Base-by-base conservation (phyloP, 1,140 invertebrate genomes). In the Schlechtendalia chinensis region DNA sequence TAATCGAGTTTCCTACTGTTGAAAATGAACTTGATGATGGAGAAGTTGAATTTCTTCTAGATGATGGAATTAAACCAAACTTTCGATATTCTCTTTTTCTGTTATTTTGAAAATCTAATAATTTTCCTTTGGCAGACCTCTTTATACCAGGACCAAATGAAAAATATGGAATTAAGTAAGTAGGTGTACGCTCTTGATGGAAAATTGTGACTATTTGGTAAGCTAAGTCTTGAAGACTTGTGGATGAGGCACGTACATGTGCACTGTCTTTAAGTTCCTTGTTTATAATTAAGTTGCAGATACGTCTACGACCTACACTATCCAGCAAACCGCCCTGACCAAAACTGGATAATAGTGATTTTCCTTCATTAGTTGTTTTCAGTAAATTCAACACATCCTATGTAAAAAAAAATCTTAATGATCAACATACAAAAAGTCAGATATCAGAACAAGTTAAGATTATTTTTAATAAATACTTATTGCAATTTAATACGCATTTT, bases 241-340 rank as follows among this genome's bases (percentile, higher is more conserved):
- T 39, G 19, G 32, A 67, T 39, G 29, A 12, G 4, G 22, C 19
- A 0, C 63, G 29, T 39, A 8, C 12, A 45, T 67, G 39, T 10
- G 45, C 32, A 45, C 22, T n/a, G n/a, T 39, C 63, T 39, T 11
- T 45, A 4, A 67, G 32, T 39, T 67, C 32, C 8, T 45, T 67
- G 27, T 67, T 67, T n/a, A 67, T 67, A 1, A 67, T 67, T 5
- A 67, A 67, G 45, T 67, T 67, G 5, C n/a, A 67, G 2, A 67
- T 0, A 0, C 63, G 63, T 67, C 29, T 67, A 45, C 63, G 63
- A 11, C 63, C 39, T 45, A 67, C 45, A 19, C 63, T 67, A 4
- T 67, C 32, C 32, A 67, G 45, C 45, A 67, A 45, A 0, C 32
- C 63, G 0, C 12, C 45, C 45, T 67, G 0, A n/a, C 45, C n/a